These are phyloP conservation scores for Dendropsophus ebraccatus DNA, from an alignment of 2,113 vertebrate genomes.

Conservation along the genomic window DNA sequence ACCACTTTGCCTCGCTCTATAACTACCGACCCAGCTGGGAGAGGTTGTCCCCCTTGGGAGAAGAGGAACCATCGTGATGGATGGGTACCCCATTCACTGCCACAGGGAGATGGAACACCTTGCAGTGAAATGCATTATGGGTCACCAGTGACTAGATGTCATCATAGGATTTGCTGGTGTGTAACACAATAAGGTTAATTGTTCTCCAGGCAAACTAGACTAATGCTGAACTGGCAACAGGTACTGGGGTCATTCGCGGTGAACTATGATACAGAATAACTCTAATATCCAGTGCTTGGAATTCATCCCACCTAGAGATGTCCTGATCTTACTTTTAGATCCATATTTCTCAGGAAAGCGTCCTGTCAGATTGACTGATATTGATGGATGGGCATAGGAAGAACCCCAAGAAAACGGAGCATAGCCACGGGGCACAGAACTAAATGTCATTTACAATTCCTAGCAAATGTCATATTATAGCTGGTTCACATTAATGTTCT, in stretches of 20 bases:
- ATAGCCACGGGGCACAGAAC: neutral
- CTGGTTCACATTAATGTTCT: neutral
- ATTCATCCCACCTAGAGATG: neutral
- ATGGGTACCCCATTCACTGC: conserved; percentile 41
- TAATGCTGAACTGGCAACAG: conserved; percentile 17
- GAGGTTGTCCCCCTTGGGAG: conserved; percentile 47
- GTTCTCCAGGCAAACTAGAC: neutral
- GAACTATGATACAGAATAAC: neutral
- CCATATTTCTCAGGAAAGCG: neutral
- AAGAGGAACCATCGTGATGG: conserved; percentile 44
- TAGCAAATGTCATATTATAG: neutral
- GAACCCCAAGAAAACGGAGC: neutral
- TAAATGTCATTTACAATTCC: neutral
- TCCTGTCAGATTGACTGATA: neutral
- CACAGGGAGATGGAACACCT: conserved; percentile 37
- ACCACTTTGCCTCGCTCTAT: conserved; percentile 56
- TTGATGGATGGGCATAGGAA: neutral
- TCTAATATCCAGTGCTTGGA: neutral
- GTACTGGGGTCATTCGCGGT: neutral
- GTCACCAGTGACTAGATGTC: neutral
- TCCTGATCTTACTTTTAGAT: neutral
- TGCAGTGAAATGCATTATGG: conserved; percentile 10
- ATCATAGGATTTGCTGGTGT: neutral
- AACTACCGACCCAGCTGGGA: conserved; percentile 54
- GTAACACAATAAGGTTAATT: conserved; percentile 30